phyloP scores from a whole-genome alignment of 1,140 invertebrate species.

The Pentalonia nigronervosa region DNA sequence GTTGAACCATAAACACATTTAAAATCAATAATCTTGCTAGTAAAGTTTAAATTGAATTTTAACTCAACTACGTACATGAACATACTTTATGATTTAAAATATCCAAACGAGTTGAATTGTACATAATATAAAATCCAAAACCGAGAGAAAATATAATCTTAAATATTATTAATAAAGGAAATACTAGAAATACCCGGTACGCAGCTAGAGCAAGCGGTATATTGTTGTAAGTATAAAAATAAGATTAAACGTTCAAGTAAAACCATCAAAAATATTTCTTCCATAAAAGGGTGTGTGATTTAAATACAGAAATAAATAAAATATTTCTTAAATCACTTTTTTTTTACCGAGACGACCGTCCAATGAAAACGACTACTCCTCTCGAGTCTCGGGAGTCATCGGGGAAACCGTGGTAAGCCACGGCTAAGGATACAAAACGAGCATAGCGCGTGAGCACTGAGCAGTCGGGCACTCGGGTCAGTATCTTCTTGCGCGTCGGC shows the following conservation, averaged over 20 bases:
- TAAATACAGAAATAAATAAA: conserved; percentile 32
- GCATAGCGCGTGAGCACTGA: background rate
- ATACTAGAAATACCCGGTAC: background rate
- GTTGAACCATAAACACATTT: no score
- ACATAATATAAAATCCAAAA: background rate
- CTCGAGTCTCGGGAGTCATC: background rate
- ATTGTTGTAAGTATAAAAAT: background rate
- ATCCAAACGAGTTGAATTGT: background rate
- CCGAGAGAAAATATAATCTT: background rate
- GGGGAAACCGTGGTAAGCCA: background rate
- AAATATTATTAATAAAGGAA: background rate
- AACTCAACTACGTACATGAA: no score
- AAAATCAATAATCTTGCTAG: no score
- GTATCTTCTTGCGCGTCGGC: conserved; percentile 45
- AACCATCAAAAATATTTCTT: background rate
- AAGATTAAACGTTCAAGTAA: background rate
- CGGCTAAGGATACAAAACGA: conserved; percentile 16
- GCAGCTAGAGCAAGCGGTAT: background rate
- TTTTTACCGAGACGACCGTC: background rate
- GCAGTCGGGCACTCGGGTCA: background rate
- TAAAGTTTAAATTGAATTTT: no score
- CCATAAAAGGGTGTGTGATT: conserved; percentile 14
- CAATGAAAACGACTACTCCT: background rate
- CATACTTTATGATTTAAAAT: background rate
- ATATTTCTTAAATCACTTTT: background rate